Evolutionary conservation across 2,113 vertebrate species (phyloP).

Genomic region (Gopherus flavomarginatus): DNA sequence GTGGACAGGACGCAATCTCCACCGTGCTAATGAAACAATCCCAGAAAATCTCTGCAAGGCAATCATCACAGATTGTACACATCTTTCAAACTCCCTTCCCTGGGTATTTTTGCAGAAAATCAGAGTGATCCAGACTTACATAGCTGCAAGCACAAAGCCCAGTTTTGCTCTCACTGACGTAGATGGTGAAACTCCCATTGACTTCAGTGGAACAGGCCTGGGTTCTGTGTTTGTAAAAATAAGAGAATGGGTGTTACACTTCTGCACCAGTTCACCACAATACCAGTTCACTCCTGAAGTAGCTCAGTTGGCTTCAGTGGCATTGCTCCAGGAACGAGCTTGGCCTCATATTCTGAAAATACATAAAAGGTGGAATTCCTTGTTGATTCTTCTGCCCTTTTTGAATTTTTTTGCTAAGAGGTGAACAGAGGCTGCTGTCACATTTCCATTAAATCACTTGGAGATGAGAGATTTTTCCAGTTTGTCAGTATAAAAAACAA

Average conservation of each 20-base stretch:
- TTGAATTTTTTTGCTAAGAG: background rate
- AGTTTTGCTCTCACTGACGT: background rate
- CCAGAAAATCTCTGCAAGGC: background rate
- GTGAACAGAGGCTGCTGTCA: background rate
- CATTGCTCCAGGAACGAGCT: background rate
- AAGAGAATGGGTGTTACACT: background rate
- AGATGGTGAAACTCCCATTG: background rate
- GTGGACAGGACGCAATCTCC: background rate
- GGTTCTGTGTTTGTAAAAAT: background rate
- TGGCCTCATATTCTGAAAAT: background rate
- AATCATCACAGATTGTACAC: background rate
- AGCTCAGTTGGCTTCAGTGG: background rate
- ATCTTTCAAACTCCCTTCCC: background rate
- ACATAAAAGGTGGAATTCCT: background rate
- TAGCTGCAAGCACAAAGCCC: background rate
- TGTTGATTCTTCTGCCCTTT: background rate
- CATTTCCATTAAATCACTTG: background rate
- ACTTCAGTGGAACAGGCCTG: background rate
- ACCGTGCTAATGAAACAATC: background rate
- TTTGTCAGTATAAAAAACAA: slow-evolving; percentile 19
- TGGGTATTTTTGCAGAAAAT: background rate
- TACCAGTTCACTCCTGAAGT: background rate
- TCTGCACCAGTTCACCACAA: background rate
- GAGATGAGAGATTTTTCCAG: background rate
- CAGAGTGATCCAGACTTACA: background rate